Percentiles rank a stretch among this genome's conserved stretches.
phyloP scores from a whole-genome alignment of 2,797 vertebrate species.

The Moxostoma hubbsi region DNA sequence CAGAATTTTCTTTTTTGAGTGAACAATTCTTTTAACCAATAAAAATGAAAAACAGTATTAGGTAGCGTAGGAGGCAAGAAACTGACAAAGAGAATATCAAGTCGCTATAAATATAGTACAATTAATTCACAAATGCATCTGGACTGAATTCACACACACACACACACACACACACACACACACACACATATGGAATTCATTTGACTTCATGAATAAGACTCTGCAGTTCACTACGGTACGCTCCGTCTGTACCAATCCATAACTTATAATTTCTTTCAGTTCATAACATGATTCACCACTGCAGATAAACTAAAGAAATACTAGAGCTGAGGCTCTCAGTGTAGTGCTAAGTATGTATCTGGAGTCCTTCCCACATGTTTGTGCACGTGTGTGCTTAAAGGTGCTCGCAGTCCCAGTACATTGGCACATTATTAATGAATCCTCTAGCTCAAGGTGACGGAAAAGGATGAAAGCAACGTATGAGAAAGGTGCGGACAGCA shows the following conservation, averaged over 20 bases:
- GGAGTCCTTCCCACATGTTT: constrained; percentile 2
- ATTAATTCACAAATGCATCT: constrained; percentile 29
- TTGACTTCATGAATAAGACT: background rate
- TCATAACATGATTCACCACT: constrained; percentile 5
- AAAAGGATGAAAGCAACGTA: constrained; percentile 74
- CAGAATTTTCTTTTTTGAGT: no score
- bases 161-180: constrained; percentile 2
- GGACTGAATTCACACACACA: background rate
- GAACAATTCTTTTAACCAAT: no score
- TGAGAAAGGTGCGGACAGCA: constrained; percentile 57
- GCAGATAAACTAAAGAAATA: background rate
- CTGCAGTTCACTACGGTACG: background rate
- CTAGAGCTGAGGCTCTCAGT: background rate
- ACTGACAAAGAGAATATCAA: constrained; percentile 8
- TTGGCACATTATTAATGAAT: constrained; percentile 72
- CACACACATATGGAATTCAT: constrained; percentile 18
- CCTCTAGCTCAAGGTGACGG: constrained; percentile 74
- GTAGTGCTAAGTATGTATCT: background rate
- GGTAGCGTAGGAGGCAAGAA: background rate
- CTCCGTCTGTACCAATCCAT: background rate
- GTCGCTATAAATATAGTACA: background rate
- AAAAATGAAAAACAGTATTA: background rate
- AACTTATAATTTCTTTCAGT: constrained; percentile 19
- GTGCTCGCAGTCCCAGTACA: constrained; percentile 30
- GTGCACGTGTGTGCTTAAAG: constrained; percentile 15